Evolutionary conservation across 1,140 invertebrate species (phyloP), one percentile per base, ranked within the genome.

Genomic region (Lasioglossum baleicum): DNA sequence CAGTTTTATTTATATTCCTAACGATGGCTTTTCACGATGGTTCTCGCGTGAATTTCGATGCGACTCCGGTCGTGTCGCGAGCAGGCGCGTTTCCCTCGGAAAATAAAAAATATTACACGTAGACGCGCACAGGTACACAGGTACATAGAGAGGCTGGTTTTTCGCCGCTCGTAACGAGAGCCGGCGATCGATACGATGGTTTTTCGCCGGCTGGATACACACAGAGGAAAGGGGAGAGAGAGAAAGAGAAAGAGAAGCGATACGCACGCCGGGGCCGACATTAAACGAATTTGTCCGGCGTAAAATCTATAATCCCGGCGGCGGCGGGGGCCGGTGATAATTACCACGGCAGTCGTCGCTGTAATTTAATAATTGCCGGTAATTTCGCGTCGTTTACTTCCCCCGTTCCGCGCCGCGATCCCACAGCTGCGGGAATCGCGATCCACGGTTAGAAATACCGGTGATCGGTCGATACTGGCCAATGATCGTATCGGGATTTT

Each of bases 351-450:
- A 75, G 83, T 75, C 78, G 69, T 71, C 51, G 74, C 69, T 66
- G 78, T 85, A 85, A 85, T 85, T 85, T 81, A 84, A 85, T 85
- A 77, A 84, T 85, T 81, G 78, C 61, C 51, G 65, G 73, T 85
- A 81, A 85, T 84, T 84, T 84, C 71, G 56, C 83, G 74, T 73
- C 83, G 82, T 84, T 84, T 85, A 84, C 71, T 85, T 81, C 61
- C 69, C 35, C 63, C 6, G 51, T 53, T 53, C 13, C 2, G 51
- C 51, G 51, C 51, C 15, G 13, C 15, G 51, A 53, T 53, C 51
- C 51, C 13, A 20, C 1, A 13, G 4, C 51, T 2, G 13, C 51
- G 13, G 35, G 35, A 35, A 35, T 15, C 17, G 51, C 17, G 51
- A 53, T 17, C 13, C 44, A 35, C 35, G 35, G 44, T 13, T 48